phyloP scores from a whole-genome alignment of 2,797 vertebrate species.

The Acipenser oxyrinchus region DNA sequence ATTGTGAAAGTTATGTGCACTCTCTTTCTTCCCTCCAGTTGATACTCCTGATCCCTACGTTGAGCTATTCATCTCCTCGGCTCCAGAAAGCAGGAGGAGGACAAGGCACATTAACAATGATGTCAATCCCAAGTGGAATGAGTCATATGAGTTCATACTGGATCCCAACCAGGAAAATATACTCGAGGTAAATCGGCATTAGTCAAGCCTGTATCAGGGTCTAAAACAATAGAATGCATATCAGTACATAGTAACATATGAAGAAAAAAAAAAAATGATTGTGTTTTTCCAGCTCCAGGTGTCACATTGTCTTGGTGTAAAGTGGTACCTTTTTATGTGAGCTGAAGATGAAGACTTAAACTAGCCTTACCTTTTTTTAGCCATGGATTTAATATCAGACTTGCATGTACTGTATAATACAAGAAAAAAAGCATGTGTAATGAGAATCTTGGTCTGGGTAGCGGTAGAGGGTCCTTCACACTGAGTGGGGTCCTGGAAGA shows the following conservation, averaged over 20 bases:
- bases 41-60: slow-evolving; percentile 97
- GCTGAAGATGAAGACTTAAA: too few relatives aligned
- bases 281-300: background rate
- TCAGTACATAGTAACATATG: background rate
- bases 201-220: background rate
- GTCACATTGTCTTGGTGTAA: too few relatives aligned
- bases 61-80: slow-evolving; percentile 83
- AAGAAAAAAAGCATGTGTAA: too few relatives aligned
- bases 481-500: too few relatives aligned
- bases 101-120: slow-evolving; percentile 92
- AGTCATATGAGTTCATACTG: slow-evolving; percentile 87
- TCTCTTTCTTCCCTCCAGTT: slow-evolving; percentile 49
- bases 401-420: too few relatives aligned
- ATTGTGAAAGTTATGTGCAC: too few relatives aligned
- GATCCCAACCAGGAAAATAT: slow-evolving; percentile 87
- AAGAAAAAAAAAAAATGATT: background rate
- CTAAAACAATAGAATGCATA: too few relatives aligned
- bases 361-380: too few relatives aligned
- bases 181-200: slow-evolving; percentile 68
- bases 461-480: too few relatives aligned
- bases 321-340: too few relatives aligned
- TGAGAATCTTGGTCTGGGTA: too few relatives aligned
- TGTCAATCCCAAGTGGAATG: slow-evolving; percentile 88
- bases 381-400: too few relatives aligned
- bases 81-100: slow-evolving; percentile 86